Conservation (phyloP, 1,140 invertebrate genomes). For the Apocrypta bakeri region DNA sequence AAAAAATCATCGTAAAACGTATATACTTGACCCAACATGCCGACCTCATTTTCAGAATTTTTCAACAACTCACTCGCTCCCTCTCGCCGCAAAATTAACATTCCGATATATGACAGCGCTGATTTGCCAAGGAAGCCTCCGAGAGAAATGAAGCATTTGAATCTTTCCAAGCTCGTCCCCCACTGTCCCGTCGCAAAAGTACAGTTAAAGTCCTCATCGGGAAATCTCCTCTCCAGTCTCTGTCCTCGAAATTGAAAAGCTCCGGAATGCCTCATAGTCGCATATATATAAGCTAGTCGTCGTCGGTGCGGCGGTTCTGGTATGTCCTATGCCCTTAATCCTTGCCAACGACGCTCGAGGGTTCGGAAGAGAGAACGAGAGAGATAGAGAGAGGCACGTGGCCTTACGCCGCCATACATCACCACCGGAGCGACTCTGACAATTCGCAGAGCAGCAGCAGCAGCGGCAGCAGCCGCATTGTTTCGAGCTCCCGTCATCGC, state of each 20-base stretch:
- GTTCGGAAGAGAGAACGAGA: slow-evolving; percentile 40
- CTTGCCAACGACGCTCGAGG: slow-evolving; percentile 47
- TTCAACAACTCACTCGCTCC: no score
- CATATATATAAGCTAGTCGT: not conserved
- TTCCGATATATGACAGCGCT: no score
- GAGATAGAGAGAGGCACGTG: slow-evolving; percentile 58
- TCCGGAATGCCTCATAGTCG: not conserved
- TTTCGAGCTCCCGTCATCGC: slow-evolving; percentile 63
- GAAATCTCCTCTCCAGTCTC: not conserved
- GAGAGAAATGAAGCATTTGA: not conserved
- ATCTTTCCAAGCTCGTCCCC: not conserved
- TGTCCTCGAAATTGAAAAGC: slow-evolving; percentile 18
- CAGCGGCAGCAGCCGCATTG: slow-evolving; percentile 61
- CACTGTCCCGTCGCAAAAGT: not conserved
- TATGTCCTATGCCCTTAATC: slow-evolving; percentile 57
- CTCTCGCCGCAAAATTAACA: no score
- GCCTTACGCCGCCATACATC: slow-evolving; percentile 65
- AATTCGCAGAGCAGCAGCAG: slow-evolving; percentile 53
- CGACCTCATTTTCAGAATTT: no score
- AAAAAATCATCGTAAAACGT: no score
- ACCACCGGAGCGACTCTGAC: slow-evolving; percentile 58
- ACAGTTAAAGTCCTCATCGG: not conserved
- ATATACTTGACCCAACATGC: no score
- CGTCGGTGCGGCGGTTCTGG: slow-evolving; percentile 44
- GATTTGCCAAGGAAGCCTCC: not conserved